Base-by-base conservation (phyloP, 2,888 invertebrate genomes). In the Sicus ferrugineus region DNA sequence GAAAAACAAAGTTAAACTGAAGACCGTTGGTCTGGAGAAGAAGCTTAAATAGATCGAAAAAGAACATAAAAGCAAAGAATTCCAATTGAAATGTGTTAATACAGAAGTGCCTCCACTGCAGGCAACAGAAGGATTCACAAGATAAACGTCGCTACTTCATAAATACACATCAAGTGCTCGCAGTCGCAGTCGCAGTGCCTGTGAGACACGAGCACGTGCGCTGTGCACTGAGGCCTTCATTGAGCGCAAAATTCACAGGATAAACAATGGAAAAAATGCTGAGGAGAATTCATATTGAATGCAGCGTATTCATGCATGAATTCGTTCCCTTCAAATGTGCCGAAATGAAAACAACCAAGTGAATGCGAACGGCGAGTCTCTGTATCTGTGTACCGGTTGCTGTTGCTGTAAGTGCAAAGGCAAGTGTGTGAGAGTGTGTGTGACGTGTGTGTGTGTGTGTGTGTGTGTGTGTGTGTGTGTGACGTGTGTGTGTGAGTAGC, bases 51-150 rank as follows among this genome's bases (percentile, higher is more conserved):
- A n/a, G n/a, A n/a, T n/a, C n/a, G n/a, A n/a, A n/a, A n/a, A n/a
- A n/a, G n/a, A n/a, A n/a, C 42, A 42, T 21, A 62, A 38, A 23
- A 62, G 48, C 52, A 52, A 26, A 28, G n/a, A 23, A 61, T 30
- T 30, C 48, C 28, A 48, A 63, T 63, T 63, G 31, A 63, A 63
- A 63, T 63, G 30, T 4, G 48, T 63, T 48, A 63, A 63, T 50
- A 19, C 19, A 63, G 30, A 30, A 42, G 42, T 42, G 48, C 31
- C 11, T 31, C 34, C 4, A 28, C 21, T n/a, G n/a, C 14, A 26
- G 52, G 16, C 14, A 2, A 28, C 16, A 7, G 30, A 23, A 56
- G 56, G 28, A 30, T 26, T 19, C 56, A 30, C n/a, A 16, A 56
- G 56, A 56, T 56, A 56, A 56, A 56, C 56, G 56, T 56, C 30